Evolutionary conservation across 1,140 invertebrate genomes (phyloP), one percentile per base, ranked within the genome.

Genomic region (Oncopodura yosiiana): DNA sequence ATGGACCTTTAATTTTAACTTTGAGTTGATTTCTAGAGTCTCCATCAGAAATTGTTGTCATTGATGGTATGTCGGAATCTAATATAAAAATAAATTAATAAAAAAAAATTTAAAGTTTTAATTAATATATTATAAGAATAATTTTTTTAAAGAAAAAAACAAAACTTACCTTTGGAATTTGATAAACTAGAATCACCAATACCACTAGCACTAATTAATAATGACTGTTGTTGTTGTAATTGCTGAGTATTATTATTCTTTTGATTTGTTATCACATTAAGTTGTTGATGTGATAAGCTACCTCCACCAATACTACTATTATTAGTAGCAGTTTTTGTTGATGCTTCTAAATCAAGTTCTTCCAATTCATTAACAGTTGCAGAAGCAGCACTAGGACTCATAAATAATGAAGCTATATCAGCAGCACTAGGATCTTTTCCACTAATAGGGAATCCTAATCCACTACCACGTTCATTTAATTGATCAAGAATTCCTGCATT

Each of bases 1-100:
- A 86, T 0, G 87, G 87, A 11, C 87, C 87, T 69, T 91, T 91
- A 56, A 91, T 91, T 70, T 92, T 92, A 0, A 92, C 81, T 68
- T 91, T 91, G 1, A 91, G 68, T 64, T 88, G 86, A 71, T 88
- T 89, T 16, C 85, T 72, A 76, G 78, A 12, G 84, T 58, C 54
- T 9, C 37, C 42, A 36, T 56, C 53, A 3, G 44, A 29, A n/a
- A n/a, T n/a, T n/a, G n/a, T n/a, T n/a, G n/a, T n/a, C n/a, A n/a
- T n/a, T n/a, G n/a, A n/a, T n/a, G n/a, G n/a, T n/a, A n/a, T n/a
- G n/a, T n/a, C n/a, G n/a, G n/a, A n/a, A n/a, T n/a, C n/a, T n/a
- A n/a, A n/a, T n/a, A n/a, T n/a, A n/a, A n/a, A n/a, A n/a, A n/a
- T n/a, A n/a, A n/a, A n/a, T n/a, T n/a, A n/a, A n/a, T n/a, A n/a